Conservation (phyloP, 1,140 invertebrate species). For the Nymphalis io region DNA sequence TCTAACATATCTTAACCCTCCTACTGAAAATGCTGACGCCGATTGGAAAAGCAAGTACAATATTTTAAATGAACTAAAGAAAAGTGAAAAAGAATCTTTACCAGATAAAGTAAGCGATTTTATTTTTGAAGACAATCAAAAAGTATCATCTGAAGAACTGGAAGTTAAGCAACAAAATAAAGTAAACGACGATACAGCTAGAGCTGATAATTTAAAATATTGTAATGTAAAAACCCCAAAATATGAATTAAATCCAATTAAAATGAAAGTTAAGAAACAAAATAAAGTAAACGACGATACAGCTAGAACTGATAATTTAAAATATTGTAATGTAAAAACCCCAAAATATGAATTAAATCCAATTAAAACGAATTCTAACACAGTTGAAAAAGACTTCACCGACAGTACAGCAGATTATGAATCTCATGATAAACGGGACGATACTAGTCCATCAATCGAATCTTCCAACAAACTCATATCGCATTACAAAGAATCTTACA, state of each 20-base stretch:
- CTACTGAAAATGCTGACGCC: constrained; percentile 36
- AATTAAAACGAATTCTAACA: not conserved
- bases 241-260: not conserved
- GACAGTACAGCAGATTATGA: not conserved
- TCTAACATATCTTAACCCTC: constrained; percentile 1
- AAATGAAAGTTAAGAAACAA: not conserved
- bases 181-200: not conserved
- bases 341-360: not conserved
- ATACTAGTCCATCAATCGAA: not conserved
- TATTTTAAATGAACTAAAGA: constrained; percentile 67
- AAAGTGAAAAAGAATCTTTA: constrained; percentile 51
- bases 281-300: not conserved
- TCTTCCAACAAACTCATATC: not conserved
- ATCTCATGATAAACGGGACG: not conserved
- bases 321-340: not conserved
- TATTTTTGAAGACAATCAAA: not conserved
- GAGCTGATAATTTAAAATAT: not conserved
- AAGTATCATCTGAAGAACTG: not conserved
- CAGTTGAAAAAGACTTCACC: no score
- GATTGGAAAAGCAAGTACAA: constrained; percentile 75
- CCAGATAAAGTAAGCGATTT: not conserved
- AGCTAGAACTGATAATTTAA: not conserved
- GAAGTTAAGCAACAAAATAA: not conserved
- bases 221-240: not conserved
- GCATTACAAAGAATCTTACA: not conserved